Evolutionary conservation across 2,113 vertebrate species (phyloP).

Genomic region (Rhabdornis inornatus): DNA sequence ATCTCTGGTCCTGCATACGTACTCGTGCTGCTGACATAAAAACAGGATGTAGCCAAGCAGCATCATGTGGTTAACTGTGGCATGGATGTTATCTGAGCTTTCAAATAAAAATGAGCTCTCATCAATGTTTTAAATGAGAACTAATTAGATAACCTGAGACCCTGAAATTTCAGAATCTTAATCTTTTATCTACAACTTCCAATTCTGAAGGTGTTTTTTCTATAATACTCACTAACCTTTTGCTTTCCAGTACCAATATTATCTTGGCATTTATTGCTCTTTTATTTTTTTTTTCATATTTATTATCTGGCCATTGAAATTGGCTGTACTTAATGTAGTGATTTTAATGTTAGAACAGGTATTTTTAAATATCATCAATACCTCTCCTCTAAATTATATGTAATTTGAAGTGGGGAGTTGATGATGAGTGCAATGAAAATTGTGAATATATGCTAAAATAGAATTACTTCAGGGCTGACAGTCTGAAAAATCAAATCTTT

Average conservation of each 20-base stretch:
- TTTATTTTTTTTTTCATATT: background rate
- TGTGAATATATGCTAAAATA: background rate
- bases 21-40: background rate
- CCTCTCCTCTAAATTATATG: background rate
- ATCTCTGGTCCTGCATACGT: background rate
- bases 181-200: background rate
- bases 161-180: background rate
- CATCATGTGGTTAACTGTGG: background rate
- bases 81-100: background rate
- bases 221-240: background rate
- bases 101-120: background rate
- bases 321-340: background rate
- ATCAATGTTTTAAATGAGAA: background rate
- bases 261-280: background rate
- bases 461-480: background rate
- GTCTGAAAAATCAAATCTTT: background rate
- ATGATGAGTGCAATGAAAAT: background rate
- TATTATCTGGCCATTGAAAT: background rate
- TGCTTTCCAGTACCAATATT: background rate
- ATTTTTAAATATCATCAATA: background rate
- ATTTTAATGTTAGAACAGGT: background rate
- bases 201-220: background rate
- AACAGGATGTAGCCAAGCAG: background rate
- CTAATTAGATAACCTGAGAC: background rate
- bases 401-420: background rate